Percentiles rank a stretch among this genome's conserved stretches.
Evolutionary conservation across 1,140 invertebrate genomes (phyloP).

Genomic region (Calosoma granatense): DNA sequence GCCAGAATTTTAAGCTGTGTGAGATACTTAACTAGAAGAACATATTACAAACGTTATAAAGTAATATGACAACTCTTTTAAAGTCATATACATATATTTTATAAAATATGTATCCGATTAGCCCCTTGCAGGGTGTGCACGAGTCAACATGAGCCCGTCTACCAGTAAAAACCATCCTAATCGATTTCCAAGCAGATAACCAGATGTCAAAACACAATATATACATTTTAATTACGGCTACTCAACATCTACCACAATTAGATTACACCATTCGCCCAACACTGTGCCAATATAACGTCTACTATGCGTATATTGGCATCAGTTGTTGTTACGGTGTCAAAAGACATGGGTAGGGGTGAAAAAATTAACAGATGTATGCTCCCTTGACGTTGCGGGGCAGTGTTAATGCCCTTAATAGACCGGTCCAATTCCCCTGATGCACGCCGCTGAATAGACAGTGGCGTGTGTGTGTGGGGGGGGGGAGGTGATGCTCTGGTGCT

Average conservation of each 20-base stretch:
- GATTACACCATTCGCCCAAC: neutral
- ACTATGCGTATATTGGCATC: neutral
- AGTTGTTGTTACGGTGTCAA: neutral
- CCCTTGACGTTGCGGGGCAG: neutral
- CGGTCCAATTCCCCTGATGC: neutral
- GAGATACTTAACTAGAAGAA: too few species aligned
- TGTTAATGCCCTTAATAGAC: constrained; percentile 11
- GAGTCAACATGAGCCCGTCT: too few species aligned
- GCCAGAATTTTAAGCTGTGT: too few species aligned
- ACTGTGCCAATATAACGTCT: neutral
- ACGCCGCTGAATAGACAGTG: neutral
- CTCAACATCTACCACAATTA: neutral
- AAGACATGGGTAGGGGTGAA: constrained; percentile 2
- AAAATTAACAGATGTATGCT: constrained; percentile 10
- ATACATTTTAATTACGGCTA: constrained; percentile 1
- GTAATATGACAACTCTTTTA: too few species aligned
- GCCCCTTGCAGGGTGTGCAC: too few species aligned
- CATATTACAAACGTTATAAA: too few species aligned
- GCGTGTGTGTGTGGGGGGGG: too few species aligned
- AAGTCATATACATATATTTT: too few species aligned
- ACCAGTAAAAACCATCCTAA: neutral
- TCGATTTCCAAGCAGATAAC: neutral
- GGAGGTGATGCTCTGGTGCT: neutral
- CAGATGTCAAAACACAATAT: constrained; percentile 9
- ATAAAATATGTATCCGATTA: too few species aligned